These are phyloP conservation scores for Vollenhovia emeryi DNA, from an alignment of 1,140 invertebrate genomes.

Conservation along the genomic window DNA sequence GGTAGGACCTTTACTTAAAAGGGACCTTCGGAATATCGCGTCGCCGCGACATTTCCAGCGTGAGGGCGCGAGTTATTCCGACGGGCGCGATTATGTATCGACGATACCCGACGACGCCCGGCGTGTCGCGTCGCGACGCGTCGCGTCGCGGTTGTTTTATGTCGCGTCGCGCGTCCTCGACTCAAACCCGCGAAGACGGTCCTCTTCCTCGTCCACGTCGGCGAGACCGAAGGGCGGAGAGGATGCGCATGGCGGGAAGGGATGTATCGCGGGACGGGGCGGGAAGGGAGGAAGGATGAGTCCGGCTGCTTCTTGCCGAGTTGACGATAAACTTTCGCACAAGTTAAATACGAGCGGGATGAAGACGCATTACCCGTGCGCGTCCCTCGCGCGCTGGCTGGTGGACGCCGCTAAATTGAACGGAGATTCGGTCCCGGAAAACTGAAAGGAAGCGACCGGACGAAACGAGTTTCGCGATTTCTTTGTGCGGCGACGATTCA, in stretches of 20 bases:
- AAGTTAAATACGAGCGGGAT: constrained; percentile 81
- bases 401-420: constrained; percentile 61
- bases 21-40: constrained; percentile 17
- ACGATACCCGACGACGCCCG: constrained; percentile 69
- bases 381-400: constrained; percentile 31
- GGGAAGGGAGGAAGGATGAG: constrained; percentile 8
- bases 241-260: constrained; percentile 4
- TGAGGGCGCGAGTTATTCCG: constrained; percentile 63
- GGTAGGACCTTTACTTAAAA: constrained; percentile 35
- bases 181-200: constrained; percentile 44
- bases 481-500: constrained; percentile 32
- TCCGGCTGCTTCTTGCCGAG: constrained; percentile 73
- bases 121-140: constrained; percentile 59
- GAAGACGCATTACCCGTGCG: constrained; percentile 71
- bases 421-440: constrained; percentile 13
- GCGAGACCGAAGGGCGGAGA: constrained; percentile 14
- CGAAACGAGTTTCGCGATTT: constrained; percentile 56
- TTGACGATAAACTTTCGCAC: constrained; percentile 82
- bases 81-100: constrained; percentile 69
- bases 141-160: constrained; percentile 69
- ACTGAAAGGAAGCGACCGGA: not conserved
- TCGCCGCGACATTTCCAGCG: constrained; percentile 65
- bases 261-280: constrained; percentile 10
- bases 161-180: constrained; percentile 52
- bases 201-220: constrained; percentile 35